phyloP scores from a whole-genome alignment of 2,113 vertebrate species.

The Ochotona curzoniae region DNA sequence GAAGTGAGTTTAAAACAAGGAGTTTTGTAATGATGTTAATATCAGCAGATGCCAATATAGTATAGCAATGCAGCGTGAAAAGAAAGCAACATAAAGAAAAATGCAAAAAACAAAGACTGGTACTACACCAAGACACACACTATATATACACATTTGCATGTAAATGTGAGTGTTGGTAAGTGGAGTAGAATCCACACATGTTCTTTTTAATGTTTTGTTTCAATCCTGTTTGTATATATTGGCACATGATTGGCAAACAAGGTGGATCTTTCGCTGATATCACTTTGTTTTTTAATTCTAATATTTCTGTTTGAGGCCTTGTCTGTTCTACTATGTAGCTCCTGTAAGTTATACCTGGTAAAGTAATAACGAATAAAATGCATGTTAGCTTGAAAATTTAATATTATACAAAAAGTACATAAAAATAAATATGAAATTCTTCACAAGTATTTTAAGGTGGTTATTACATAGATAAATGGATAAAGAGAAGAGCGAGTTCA shows the following conservation, averaged over 20 bases:
- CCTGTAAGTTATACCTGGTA: not conserved
- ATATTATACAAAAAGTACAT: not conserved
- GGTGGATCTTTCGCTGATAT: not conserved
- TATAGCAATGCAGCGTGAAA: not conserved
- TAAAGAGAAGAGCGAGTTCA: too few species aligned
- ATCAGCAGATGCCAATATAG: not conserved
- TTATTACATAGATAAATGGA: not conserved
- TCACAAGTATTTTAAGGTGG: not conserved
- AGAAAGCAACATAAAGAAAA: not conserved
- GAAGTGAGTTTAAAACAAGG: not conserved
- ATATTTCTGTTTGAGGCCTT: not conserved
- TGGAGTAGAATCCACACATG: not conserved
- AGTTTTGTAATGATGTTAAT: not conserved
- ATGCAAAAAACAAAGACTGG: not conserved
- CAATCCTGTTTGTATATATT: not conserved
- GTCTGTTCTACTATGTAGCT: not conserved
- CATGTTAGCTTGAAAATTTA: not conserved
- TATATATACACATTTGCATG: not conserved
- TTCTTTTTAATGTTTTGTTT: not conserved
- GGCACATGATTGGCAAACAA: not conserved
- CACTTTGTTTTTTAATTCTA: not conserved
- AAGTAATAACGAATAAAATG: not conserved
- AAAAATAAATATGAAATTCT: not conserved
- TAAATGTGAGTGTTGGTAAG: not conserved
- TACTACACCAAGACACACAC: not conserved